These are phyloP conservation scores for Galagoides demidoff DNA, from an alignment of 2,797 vertebrate genomes.

Conservation along the genomic window DNA sequence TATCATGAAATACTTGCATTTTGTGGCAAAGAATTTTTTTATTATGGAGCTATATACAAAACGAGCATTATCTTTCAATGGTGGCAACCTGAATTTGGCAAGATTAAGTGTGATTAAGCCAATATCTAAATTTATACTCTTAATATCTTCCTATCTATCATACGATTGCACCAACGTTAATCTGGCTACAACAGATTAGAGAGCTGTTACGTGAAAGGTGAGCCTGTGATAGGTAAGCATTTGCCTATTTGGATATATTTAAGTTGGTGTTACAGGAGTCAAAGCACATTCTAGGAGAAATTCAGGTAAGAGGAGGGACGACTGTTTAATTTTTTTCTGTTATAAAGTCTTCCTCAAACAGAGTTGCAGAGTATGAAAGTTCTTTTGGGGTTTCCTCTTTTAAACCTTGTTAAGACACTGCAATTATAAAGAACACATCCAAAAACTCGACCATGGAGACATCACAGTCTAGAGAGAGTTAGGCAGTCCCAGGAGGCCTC, in stretches of 20 bases:
- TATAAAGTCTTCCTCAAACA: neutral
- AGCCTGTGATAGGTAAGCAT: neutral
- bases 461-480: neutral
- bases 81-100: neutral
- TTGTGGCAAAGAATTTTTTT: slow-evolving; percentile 16
- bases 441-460: neutral
- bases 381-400: neutral
- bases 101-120: neutral
- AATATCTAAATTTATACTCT: slow-evolving; percentile 1
- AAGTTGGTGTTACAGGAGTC: slow-evolving; percentile 13
- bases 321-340: neutral
- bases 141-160: neutral
- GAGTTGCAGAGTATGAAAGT: neutral
- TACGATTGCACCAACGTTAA: neutral
- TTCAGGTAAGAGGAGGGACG: neutral
- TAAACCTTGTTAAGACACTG: neutral
- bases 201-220: neutral
- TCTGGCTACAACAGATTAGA: neutral
- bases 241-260: slow-evolving; percentile 29
- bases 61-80: neutral
- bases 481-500: no score
- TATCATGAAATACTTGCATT: neutral
- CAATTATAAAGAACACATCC: neutral
- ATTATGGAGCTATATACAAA: neutral
- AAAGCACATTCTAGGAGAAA: slow-evolving; percentile 25